phyloP scores from a whole-genome alignment of 2,888 invertebrate species.

The Drosophila percnosoma region DNA sequence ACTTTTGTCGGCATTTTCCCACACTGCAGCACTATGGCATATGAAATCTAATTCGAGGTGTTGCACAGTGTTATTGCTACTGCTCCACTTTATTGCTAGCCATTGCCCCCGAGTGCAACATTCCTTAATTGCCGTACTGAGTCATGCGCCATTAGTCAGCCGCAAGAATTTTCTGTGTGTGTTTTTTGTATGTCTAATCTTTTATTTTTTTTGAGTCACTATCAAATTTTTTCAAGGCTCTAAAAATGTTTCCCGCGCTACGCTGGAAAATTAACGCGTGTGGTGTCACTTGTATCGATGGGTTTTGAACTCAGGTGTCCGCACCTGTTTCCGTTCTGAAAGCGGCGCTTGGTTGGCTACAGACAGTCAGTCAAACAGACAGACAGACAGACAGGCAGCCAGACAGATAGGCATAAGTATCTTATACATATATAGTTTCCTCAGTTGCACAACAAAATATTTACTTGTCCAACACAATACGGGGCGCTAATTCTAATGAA shows the following conservation, averaged over 20 bases:
- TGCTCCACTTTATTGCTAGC: conserved; percentile 47
- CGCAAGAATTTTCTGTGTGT: conserved; percentile 49
- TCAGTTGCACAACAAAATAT: conserved; percentile 49
- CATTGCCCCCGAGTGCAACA: conserved; percentile 47
- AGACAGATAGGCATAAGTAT: background rate
- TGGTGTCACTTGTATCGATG: conserved; percentile 59
- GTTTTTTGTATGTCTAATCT: background rate
- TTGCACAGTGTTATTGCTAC: conserved; percentile 21
- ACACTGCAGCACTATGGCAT: conserved; percentile 39
- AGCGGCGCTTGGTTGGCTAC: conserved; percentile 45
- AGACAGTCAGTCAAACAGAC: conserved; percentile 1
- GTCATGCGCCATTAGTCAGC: conserved; percentile 74
- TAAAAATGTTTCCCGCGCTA: conserved; percentile 43
- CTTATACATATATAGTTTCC: conserved; percentile 7
- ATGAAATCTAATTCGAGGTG: conserved; percentile 30
- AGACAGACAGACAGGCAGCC: background rate
- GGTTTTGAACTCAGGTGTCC: conserved; percentile 9
- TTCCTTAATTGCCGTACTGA: conserved; percentile 67
- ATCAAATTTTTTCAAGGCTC: conserved; percentile 14
- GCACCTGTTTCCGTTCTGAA: conserved; percentile 70
- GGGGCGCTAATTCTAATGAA: conserved; percentile 71
- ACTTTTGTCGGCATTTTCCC: conserved; percentile 38
- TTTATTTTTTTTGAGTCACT: conserved; percentile 41
- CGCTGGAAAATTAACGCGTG: conserved; percentile 43
- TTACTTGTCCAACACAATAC: conserved; percentile 45